phyloP scores from a whole-genome alignment of 2,888 invertebrate genomes.

The Trachelus tabidus region DNA sequence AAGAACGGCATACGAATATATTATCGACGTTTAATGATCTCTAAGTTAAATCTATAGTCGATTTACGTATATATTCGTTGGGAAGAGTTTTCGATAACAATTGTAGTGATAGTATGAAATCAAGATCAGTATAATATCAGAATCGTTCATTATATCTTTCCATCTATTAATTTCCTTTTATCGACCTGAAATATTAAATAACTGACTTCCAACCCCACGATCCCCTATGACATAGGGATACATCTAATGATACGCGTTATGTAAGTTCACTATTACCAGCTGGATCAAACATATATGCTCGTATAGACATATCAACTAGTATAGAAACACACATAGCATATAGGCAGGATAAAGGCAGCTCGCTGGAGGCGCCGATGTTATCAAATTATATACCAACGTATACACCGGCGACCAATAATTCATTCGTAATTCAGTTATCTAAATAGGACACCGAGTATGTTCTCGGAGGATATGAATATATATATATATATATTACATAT shows the following conservation, averaged over 20 bases:
- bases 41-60: background rate
- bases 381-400: slow-evolving; percentile 55
- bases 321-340: slow-evolving; percentile 22
- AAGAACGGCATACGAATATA: background rate
- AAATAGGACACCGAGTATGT: slow-evolving; percentile 46
- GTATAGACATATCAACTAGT: background rate
- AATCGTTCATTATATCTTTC: slow-evolving; percentile 10
- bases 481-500: background rate
- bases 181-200: slow-evolving; percentile 47
- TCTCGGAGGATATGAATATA: slow-evolving; percentile 2
- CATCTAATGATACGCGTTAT: slow-evolving; percentile 58
- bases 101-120: background rate
- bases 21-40: background rate
- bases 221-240: slow-evolving; percentile 29
- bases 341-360: slow-evolving; percentile 29
- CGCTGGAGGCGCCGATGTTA: slow-evolving; percentile 48
- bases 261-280: background rate
- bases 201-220: slow-evolving; percentile 11
- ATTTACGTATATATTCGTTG: no score
- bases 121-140: slow-evolving; percentile 16
- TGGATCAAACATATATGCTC: background rate
- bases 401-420: slow-evolving; percentile 57
- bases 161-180: slow-evolving; percentile 46
- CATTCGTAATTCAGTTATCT: slow-evolving; percentile 61
- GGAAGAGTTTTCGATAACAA: no score